phyloP scores from a whole-genome alignment of 2,797 vertebrate species.

The Vultur gryphus region DNA sequence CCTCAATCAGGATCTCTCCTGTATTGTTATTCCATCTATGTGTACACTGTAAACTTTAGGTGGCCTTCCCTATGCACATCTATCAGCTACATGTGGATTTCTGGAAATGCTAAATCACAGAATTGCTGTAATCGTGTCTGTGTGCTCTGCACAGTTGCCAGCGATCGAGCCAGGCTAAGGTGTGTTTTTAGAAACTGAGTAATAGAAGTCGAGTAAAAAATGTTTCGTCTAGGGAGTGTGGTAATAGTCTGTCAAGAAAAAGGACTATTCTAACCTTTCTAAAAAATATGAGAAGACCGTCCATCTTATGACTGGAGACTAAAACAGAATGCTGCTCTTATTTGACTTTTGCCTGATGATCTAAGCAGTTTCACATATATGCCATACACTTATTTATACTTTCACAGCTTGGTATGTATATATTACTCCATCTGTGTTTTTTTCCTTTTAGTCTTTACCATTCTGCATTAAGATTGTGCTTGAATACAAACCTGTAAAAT shows the following conservation, averaged over 20 bases:
- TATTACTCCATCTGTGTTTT: not conserved
- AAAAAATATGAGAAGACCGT: not conserved
- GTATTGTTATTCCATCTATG: not conserved
- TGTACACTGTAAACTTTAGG: not conserved
- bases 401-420: not conserved
- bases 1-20: not conserved
- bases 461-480: not conserved
- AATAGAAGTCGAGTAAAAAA: not conserved
- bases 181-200: not conserved
- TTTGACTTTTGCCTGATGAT: not conserved
- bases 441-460: not conserved
- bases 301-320: not conserved
- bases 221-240: not conserved
- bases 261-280: not conserved
- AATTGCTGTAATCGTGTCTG: conserved; percentile 9
- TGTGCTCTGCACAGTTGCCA: not conserved
- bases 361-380: not conserved
- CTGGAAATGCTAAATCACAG: conserved; percentile 36
- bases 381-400: not conserved
- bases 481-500: not conserved
- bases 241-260: not conserved
- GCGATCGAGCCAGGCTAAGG: not conserved
- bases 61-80: not conserved
- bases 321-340: not conserved
- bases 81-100: not conserved